A percentile compares a stretch with the other conserved stretches of the same genome.
Evolutionary conservation across 2,888 invertebrate genomes (phyloP).

Genomic region (Brachypterus glaber): DNA sequence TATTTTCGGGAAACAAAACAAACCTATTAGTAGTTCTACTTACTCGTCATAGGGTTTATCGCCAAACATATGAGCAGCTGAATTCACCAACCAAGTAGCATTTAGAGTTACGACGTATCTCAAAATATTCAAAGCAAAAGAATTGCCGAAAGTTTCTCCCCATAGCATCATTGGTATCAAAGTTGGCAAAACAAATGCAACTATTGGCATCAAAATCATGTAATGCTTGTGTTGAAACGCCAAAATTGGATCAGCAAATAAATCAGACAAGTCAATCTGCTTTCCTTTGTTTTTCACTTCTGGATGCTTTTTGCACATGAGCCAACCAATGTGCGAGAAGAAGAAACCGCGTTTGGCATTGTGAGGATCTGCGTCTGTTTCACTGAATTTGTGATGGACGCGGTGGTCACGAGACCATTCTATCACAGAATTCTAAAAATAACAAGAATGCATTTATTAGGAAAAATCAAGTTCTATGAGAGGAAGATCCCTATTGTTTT

Average conservation of each 20-base stretch:
- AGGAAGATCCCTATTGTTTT: no score
- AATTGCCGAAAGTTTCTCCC: constrained; percentile 60
- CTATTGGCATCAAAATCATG: constrained; percentile 57
- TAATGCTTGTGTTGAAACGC: constrained; percentile 67
- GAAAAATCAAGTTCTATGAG: no score
- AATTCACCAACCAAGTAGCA: constrained; percentile 81
- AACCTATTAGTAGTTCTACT: no score
- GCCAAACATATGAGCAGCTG: constrained; percentile 77
- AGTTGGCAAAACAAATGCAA: constrained; percentile 71
- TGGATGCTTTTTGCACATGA: constrained; percentile 82
- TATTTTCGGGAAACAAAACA: no score
- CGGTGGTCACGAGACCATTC: constrained; percentile 76
- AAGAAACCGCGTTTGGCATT: constrained; percentile 90
- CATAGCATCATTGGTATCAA: constrained; percentile 63
- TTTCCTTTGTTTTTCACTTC: constrained; percentile 81
- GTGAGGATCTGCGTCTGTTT: constrained; percentile 90
- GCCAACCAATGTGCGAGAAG: constrained; percentile 94
- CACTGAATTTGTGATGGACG: constrained; percentile 87
- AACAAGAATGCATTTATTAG: not conserved
- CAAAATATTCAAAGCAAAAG: constrained; percentile 62
- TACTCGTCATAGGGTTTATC: constrained; percentile 64
- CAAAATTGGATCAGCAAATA: constrained; percentile 73
- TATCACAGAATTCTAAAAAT: constrained; percentile 56
- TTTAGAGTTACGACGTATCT: constrained; percentile 72
- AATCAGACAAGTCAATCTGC: constrained; percentile 73